phyloP scores from a whole-genome alignment of 1,140 invertebrate genomes.

The Heliconius congener region DNA sequence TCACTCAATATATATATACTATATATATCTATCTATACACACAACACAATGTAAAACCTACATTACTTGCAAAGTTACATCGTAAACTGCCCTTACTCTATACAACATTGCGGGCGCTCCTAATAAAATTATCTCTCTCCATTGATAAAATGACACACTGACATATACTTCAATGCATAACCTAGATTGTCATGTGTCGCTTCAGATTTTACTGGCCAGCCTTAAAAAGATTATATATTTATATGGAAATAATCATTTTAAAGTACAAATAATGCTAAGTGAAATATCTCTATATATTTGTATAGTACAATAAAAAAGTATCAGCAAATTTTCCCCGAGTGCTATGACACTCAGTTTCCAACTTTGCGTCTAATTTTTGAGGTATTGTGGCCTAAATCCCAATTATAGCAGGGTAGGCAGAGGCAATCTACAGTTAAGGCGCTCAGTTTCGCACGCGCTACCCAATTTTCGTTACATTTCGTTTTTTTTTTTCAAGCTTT shows the following conservation, averaged over 20 bases:
- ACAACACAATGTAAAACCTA: not conserved
- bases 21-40: not conserved
- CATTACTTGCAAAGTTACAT: not conserved
- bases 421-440: no score
- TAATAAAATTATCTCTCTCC: slow-evolving; percentile 11
- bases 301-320: no score
- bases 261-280: no score
- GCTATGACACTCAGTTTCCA: no score
- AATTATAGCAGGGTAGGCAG: no score
- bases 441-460: no score
- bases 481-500: no score
- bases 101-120: not conserved
- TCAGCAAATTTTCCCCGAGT: no score
- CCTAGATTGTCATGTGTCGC: not conserved
- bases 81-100: not conserved
- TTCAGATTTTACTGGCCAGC: not conserved
- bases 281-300: no score
- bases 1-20: not conserved
- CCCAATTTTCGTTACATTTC: no score
- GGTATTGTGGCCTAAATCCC: no score
- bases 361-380: no score
- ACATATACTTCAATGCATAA: not conserved
- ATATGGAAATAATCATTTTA: not conserved
- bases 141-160: slow-evolving; percentile 1
- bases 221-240: slow-evolving; percentile 11